Percentiles rank a stretch among this genome's conserved stretches.
Evolutionary conservation across 1,140 invertebrate species (phyloP).

Genomic region (Batillaria attramentaria): DNA sequence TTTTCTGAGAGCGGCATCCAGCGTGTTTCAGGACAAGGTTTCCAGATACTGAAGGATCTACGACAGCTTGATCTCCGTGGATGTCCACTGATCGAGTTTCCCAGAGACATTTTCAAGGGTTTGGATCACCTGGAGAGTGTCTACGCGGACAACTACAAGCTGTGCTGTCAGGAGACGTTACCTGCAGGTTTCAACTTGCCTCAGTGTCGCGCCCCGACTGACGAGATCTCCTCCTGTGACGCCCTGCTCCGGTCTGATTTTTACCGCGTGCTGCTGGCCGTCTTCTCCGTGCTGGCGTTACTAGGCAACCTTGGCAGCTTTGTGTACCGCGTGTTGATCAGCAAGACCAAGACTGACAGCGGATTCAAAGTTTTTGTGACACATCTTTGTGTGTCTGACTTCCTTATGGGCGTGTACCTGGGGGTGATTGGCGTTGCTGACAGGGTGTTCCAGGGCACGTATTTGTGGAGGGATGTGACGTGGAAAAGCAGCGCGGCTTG

Average conservation of each 20-base stretch:
- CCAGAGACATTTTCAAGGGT: not conserved
- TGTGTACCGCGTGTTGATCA: constrained; percentile 37
- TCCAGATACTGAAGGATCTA: not conserved
- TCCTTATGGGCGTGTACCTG: constrained; percentile 63
- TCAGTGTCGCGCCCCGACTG: constrained; percentile 38
- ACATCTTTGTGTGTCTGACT: constrained; percentile 56
- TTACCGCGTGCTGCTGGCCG: constrained; percentile 44
- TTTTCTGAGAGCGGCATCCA: not conserved
- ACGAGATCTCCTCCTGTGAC: constrained; percentile 50
- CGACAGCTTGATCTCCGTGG: constrained; percentile 3
- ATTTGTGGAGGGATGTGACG: constrained; percentile 45
- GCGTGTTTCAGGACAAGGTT: not conserved
- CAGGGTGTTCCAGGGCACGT: constrained; percentile 43
- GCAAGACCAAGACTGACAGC: not conserved
- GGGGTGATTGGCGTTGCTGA: constrained; percentile 59
- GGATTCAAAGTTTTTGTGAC: constrained; percentile 47
- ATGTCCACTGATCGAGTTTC: not conserved
- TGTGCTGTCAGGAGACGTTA: constrained; percentile 43
- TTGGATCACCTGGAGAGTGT: not conserved
- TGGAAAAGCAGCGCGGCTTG: constrained; percentile 54
- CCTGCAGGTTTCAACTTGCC: constrained; percentile 8
- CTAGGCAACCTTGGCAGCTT: constrained; percentile 52
- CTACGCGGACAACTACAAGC: constrained; percentile 27
- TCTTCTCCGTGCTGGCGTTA: constrained; percentile 45
- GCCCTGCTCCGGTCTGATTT: constrained; percentile 41